Percentiles rank a stretch among this genome's conserved stretches.
These are phyloP conservation scores for Mormyrops boulengeri DNA, from an alignment of 2,797 vertebrate species.

Conservation along the genomic window DNA sequence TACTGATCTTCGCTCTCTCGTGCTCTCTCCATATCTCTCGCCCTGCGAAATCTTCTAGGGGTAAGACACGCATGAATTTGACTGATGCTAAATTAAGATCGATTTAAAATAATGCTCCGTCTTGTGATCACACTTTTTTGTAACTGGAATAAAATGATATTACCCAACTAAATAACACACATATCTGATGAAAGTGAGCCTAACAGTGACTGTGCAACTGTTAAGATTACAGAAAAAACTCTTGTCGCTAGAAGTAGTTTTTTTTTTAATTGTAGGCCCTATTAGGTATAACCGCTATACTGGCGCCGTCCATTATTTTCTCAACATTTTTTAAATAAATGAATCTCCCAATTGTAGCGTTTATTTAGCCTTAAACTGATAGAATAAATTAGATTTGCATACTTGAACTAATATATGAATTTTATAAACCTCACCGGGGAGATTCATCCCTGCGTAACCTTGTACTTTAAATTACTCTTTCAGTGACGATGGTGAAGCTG, in stretches of 20 bases:
- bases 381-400: not conserved
- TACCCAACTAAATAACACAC: not conserved
- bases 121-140: not conserved
- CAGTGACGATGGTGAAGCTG: conserved; percentile 5
- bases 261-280: not conserved
- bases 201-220: not conserved
- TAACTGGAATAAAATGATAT: not conserved
- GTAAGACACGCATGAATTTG: not conserved
- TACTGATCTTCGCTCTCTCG: not conserved
- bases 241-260: not conserved
- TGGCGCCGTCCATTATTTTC: not conserved
- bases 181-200: not conserved
- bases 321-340: not conserved
- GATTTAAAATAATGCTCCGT: not conserved
- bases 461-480: not conserved
- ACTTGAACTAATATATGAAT: not conserved
- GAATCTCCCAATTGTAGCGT: not conserved
- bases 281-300: not conserved
- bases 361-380: not conserved
- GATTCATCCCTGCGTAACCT: not conserved
- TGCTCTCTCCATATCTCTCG: not conserved
- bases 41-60: not conserved
- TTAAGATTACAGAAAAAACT: not conserved
- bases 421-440: not conserved
- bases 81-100: not conserved